phyloP scores from a whole-genome alignment of 2,113 vertebrate genomes.

The Prinia subflava region DNA sequence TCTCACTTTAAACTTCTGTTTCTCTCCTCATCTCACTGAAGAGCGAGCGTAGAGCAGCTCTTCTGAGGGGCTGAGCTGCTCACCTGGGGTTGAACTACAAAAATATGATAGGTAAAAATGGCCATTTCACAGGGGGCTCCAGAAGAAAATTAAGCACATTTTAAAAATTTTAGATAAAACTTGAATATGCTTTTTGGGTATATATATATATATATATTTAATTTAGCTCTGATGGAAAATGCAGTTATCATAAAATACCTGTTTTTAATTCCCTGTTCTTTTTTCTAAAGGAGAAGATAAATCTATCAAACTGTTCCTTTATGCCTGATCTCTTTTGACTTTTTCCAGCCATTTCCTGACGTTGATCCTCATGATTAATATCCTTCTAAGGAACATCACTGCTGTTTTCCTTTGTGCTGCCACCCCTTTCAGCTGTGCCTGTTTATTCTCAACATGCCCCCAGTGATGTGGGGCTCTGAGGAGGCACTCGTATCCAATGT shows the following conservation, averaged over 20 bases:
- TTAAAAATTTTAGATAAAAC: neutral
- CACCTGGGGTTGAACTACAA: neutral
- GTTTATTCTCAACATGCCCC: neutral
- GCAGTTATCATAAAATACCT: neutral
- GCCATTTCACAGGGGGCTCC: neutral
- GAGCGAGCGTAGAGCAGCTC: rapidly evolving
- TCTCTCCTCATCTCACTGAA: neutral
- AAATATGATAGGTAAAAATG: neutral
- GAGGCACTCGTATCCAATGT: neutral
- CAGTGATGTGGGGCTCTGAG: neutral
- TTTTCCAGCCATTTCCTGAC: neutral
- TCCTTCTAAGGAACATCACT: neutral
- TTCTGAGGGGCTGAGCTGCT: neutral
- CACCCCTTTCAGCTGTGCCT: neutral
- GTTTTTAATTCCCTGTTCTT: neutral
- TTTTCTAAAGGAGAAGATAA: neutral
- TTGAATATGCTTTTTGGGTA: neutral
- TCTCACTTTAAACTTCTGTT: neutral
- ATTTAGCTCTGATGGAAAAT: neutral
- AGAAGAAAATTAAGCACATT: neutral
- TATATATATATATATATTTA: neutral
- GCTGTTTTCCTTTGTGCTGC: neutral
- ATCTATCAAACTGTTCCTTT: neutral
- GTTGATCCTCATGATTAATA: neutral
- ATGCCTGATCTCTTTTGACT: neutral